Percentiles rank a stretch among this genome's conserved stretches.
phyloP scores from a whole-genome alignment of 1,140 invertebrate genomes.

The Harlomillsia oculata region DNA sequence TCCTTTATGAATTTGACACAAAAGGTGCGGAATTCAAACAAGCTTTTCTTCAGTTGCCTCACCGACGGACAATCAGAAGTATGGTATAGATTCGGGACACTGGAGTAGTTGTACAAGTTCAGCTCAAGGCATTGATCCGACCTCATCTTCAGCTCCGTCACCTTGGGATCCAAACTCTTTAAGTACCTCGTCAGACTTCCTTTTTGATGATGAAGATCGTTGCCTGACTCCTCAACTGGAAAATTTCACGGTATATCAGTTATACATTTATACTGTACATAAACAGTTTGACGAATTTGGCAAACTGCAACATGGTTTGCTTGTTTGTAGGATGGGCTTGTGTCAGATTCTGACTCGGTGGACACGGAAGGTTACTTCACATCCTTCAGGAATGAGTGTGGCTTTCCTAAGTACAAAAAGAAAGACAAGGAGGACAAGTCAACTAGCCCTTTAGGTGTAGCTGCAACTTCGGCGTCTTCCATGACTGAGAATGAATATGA shows the following conservation, averaged over 20 bases:
- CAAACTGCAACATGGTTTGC: neutral
- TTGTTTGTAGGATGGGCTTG: slow-evolving; percentile 29
- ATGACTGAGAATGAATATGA: slow-evolving; percentile 79
- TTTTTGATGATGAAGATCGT: slow-evolving; percentile 34
- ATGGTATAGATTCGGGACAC: slow-evolving; percentile 35
- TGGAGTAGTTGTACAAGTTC: slow-evolving; percentile 35
- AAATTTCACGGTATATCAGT: slow-evolving; percentile 29
- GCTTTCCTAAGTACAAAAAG: slow-evolving; percentile 52
- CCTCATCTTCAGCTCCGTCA: slow-evolving; percentile 25
- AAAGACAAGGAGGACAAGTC: slow-evolving; percentile 55
- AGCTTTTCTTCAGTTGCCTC: slow-evolving; percentile 31
- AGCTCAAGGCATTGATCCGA: slow-evolving; percentile 16
- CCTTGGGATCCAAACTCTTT: slow-evolving; percentile 32
- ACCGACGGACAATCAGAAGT: slow-evolving; percentile 29
- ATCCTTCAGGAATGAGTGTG: slow-evolving; percentile 91
- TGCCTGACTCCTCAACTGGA: slow-evolving; percentile 34
- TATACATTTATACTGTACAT: neutral
- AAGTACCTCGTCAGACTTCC: slow-evolving; percentile 32
- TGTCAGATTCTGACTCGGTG: slow-evolving; percentile 35
- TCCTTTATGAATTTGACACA: slow-evolving; percentile 10
- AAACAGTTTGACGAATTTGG: neutral
- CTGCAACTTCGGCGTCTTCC: slow-evolving; percentile 42
- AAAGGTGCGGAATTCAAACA: slow-evolving; percentile 36
- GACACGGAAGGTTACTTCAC: slow-evolving; percentile 96
- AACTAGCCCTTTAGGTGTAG: slow-evolving; percentile 43